Base-by-base conservation (phyloP, 2,797 vertebrate species). In the Micropoecilia bifurca region DNA sequence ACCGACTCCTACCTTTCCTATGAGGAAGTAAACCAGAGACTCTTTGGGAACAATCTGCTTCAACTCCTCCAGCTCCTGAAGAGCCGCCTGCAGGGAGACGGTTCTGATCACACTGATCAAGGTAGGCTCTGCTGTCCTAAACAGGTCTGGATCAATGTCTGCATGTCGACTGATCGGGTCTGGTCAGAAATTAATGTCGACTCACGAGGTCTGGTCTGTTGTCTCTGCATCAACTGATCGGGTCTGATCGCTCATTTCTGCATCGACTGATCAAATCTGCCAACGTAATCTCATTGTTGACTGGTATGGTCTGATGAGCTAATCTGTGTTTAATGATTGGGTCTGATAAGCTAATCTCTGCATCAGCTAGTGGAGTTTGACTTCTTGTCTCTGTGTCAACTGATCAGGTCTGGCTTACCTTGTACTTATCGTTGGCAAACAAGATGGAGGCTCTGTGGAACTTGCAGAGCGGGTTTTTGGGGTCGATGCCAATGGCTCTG, bases 31-130 rank as follows among this genome's bases (percentile, higher is more conserved):
- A 95, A 99, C 98, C 90, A 99, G 96, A 87, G 98, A 99, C 95
- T 99, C 98, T 98, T 99, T 99, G 94, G 98, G 98, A 93, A 99
- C 98, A 50, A 99, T 99, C 93, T 99, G 98, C 89, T 99, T 99
- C 91, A 99, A 90, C 94, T 99, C 98, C 95, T 99, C 98, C 94
- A 99, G 94, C 95, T 99, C 98, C 95, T 99, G 98, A 71, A 99
- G 96, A 89, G 98, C 98, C 28, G 97, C 99, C 98, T 99, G 73
- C 41, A 75, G 14, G 25, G 22, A 28, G 12, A 41, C 48, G 16
- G 22, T 36, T 39, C 18, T 36, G 33, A 20, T 66, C 36, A 5
- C 36, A 22, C 13, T 20, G 36, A 66, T 39, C 63, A 33, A 66
- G 63, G 16, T 12, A 12, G 9, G 63, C 39, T 39, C 33, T 3